These are phyloP conservation scores for Alexandromys oeconomus DNA, from an alignment of 2,797 vertebrate species.

Conservation along the genomic window DNA sequence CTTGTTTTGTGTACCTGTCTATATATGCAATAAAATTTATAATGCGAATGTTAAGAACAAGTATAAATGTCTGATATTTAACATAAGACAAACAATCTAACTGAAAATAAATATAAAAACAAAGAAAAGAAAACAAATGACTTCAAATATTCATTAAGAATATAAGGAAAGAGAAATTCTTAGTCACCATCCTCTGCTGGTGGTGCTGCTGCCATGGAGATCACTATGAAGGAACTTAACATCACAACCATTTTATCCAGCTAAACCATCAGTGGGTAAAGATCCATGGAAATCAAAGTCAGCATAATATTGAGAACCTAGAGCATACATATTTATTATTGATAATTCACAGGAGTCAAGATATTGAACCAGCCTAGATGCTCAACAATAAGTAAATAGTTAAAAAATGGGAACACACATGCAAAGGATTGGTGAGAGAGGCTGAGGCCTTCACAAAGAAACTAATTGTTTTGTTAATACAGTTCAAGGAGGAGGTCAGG, in stretches of 20 bases:
- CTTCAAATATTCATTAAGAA: no score
- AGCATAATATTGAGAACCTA: neutral
- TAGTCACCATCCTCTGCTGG: neutral
- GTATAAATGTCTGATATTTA: neutral
- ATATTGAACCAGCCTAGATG: neutral
- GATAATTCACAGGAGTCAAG: neutral
- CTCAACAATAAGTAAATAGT: neutral
- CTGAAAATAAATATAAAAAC: constrained; percentile 40
- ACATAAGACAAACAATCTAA: constrained; percentile 41
- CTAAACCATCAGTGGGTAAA: neutral
- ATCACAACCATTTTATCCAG: neutral
- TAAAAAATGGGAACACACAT: neutral
- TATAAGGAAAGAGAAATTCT: neutral
- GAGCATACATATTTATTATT: neutral
- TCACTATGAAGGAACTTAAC: no score
- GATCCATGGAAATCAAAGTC: neutral
- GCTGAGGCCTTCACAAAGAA: neutral
- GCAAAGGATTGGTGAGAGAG: neutral
- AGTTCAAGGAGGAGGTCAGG: neutral
- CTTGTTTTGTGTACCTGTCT: neutral
- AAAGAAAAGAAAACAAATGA: neutral
- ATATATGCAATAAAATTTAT: constrained; percentile 18
- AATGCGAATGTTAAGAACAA: constrained; percentile 25
- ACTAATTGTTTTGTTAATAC: neutral
- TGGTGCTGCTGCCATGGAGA: no score